Percentiles rank a stretch among this genome's conserved stretches.
Evolutionary conservation across 2,797 vertebrate genomes (phyloP).

Genomic region (Aeoliscus strigatus): DNA sequence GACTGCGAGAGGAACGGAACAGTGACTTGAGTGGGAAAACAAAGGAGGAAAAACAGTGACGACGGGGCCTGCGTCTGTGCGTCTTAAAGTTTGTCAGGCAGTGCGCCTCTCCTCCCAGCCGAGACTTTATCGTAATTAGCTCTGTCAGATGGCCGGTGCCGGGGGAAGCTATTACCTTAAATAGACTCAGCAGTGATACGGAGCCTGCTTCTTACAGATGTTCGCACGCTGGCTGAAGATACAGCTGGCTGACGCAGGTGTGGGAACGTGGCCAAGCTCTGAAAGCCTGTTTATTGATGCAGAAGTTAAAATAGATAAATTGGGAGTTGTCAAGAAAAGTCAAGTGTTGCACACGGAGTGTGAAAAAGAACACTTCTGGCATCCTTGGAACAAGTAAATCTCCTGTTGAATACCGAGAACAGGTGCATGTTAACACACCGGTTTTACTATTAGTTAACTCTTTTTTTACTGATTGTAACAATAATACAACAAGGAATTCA

Average conservation of each 20-base stretch:
- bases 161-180: slow-evolving; percentile 69
- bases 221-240: slow-evolving; percentile 62
- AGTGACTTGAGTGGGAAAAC: slow-evolving; percentile 55
- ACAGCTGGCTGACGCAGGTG: slow-evolving; percentile 51
- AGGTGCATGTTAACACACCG: too few species aligned
- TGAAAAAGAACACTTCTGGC: too few species aligned
- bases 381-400: background rate
- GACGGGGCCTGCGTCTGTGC: slow-evolving; percentile 46
- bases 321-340: slow-evolving; percentile 20
- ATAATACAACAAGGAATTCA: too few species aligned
- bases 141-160: slow-evolving; percentile 68
- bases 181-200: slow-evolving; percentile 64
- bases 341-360: slow-evolving; percentile 12
- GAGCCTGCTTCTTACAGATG: slow-evolving; percentile 65
- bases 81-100: slow-evolving; percentile 55
- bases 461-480: too few species aligned
- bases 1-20: slow-evolving; percentile 66
- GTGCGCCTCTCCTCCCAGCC: slow-evolving; percentile 53
- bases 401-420: too few species aligned
- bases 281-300: slow-evolving; percentile 48
- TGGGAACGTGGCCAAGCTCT: slow-evolving; percentile 40
- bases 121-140: slow-evolving; percentile 69
- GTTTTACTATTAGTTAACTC: too few species aligned
- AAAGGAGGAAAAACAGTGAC: slow-evolving; percentile 41
- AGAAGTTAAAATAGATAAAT: slow-evolving; percentile 53